phyloP scores from a whole-genome alignment of 2,888 invertebrate species.

The Sepiola atlantica region DNA sequence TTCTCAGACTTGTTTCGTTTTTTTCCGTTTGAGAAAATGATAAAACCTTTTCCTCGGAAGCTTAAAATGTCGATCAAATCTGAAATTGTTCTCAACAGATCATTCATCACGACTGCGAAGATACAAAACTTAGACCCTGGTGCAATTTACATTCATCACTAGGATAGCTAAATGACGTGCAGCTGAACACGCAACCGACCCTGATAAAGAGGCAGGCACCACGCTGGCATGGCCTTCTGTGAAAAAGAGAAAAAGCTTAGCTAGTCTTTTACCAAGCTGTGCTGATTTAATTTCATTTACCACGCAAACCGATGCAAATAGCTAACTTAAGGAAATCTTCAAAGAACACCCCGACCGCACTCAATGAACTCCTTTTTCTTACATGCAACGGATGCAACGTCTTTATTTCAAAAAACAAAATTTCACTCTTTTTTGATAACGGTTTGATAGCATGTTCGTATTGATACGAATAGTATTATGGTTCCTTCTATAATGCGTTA shows the following conservation, averaged over 20 bases:
- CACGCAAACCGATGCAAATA: constrained; percentile 32
- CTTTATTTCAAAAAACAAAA: neutral
- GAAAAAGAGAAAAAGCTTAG: neutral
- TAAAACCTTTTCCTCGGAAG: constrained; percentile 20
- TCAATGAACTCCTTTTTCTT: neutral
- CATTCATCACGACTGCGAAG: constrained; percentile 20
- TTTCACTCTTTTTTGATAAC: neutral
- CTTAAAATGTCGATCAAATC: constrained; percentile 10
- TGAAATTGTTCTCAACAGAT: constrained; percentile 9
- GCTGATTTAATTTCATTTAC: constrained; percentile 32
- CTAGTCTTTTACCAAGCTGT: neutral
- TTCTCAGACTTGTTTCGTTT: neutral
- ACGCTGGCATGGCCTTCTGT: neutral
- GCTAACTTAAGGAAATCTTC: neutral
- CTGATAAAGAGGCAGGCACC: neutral
- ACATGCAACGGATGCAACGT: neutral
- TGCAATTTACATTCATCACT: neutral
- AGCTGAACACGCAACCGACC: neutral
- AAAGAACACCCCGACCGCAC: constrained; percentile 32
- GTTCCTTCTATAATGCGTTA: neutral
- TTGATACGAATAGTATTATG: neutral
- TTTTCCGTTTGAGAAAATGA: neutral
- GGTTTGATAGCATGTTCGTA: neutral
- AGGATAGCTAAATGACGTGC: neutral
- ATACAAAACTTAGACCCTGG: constrained; percentile 18